Percentiles rank a stretch among this genome's conserved stretches.
phyloP scores from a whole-genome alignment of 2,113 vertebrate species.

The Albula glossodonta region DNA sequence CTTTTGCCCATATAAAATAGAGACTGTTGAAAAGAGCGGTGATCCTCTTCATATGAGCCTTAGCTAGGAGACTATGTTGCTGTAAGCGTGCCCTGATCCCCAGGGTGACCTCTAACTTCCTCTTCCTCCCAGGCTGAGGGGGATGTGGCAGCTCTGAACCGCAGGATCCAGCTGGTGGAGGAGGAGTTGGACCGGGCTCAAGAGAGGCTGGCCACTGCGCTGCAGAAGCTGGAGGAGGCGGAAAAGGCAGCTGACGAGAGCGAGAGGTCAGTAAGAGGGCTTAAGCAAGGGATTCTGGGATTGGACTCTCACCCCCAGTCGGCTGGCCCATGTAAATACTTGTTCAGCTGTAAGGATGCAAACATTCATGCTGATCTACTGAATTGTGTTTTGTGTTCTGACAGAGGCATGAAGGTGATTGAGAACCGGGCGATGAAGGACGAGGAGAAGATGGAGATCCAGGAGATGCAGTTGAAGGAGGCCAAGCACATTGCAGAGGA shows the following conservation, averaged over 20 bases:
- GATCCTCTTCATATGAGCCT: not conserved
- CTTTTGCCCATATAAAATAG: not conserved
- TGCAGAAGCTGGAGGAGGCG: slow-evolving; percentile 96
- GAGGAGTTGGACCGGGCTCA: slow-evolving; percentile 97
- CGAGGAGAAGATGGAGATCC: slow-evolving; percentile 99
- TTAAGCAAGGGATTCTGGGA: not conserved
- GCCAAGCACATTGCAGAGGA: slow-evolving; percentile 98
- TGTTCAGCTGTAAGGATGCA: not conserved
- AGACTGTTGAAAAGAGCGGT: not conserved
- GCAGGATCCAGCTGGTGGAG: slow-evolving; percentile 96
- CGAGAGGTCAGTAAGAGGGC: slow-evolving; percentile 77
- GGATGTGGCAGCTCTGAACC: slow-evolving; percentile 92
- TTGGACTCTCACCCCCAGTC: not conserved
- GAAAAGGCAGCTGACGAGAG: slow-evolving; percentile 98
- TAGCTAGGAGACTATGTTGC: not conserved
- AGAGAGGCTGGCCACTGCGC: slow-evolving; percentile 87
- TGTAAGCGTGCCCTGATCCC: not conserved
- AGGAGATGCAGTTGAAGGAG: slow-evolving; percentile 97
- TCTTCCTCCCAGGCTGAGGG: slow-evolving; percentile 82
- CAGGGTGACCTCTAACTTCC: not conserved
- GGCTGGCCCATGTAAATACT: not conserved
- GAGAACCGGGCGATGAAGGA: slow-evolving; percentile 98
- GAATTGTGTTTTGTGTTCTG: not conserved
- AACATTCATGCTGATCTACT: not conserved
- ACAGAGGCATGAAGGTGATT: slow-evolving; percentile 98